Percentiles rank a stretch among this genome's conserved stretches.
Conservation (phyloP, 2,797 vertebrate species). For the Ciconia nigra region DNA sequence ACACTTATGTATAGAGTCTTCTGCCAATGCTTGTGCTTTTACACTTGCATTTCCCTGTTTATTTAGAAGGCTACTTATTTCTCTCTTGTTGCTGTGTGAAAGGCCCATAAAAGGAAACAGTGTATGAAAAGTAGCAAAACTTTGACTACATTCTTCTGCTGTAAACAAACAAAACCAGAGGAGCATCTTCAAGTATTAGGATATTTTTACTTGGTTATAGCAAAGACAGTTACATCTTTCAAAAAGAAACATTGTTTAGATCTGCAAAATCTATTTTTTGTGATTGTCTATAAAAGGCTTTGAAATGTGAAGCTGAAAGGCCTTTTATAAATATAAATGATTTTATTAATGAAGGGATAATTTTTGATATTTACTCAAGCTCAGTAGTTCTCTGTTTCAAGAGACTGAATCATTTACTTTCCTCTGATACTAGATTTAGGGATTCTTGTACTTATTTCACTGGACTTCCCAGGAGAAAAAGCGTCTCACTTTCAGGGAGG, state of each 20-base stretch:
- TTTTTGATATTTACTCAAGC: neutral
- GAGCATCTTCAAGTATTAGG: neutral
- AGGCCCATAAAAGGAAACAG: neutral
- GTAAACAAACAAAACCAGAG: neutral
- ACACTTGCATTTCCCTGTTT: neutral
- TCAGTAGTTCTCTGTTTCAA: neutral
- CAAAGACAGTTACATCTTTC: neutral
- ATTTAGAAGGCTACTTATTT: neutral
- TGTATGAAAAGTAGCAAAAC: neutral
- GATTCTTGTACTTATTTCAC: neutral
- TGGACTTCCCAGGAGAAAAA: neutral
- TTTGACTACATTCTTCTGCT: neutral
- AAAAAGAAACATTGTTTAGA: neutral
- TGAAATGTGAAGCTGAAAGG: neutral
- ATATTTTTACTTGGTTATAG: neutral
- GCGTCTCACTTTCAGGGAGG: neutral
- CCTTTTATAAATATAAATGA: neutral
- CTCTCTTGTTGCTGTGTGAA: neutral
- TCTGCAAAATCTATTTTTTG: neutral
- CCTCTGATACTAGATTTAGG: neutral
- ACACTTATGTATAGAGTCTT: neutral
- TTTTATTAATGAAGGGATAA: neutral
- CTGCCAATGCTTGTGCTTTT: neutral
- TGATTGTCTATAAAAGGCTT: neutral
- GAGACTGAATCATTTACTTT: neutral